These are phyloP conservation scores for Protaetia brevitarsis DNA, from an alignment of 1,140 invertebrate species.

Conservation along the genomic window DNA sequence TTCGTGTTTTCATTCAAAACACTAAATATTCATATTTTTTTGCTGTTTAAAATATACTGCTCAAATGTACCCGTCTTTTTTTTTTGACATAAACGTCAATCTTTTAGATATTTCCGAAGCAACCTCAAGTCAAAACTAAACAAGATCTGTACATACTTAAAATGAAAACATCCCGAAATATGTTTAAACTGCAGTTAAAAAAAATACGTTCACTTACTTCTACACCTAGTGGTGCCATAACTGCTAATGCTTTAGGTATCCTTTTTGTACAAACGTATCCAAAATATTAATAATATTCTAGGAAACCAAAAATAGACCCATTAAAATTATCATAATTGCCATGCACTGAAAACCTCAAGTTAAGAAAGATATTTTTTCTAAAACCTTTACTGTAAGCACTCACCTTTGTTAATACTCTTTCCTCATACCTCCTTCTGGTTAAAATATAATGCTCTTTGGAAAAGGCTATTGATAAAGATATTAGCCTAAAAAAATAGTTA, in stretches of 20 bases:
- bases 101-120: no score
- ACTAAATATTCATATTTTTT: neutral
- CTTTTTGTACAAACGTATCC: constrained; percentile 6
- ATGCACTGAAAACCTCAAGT: neutral
- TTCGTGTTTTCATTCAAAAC: neutral
- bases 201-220: constrained; percentile 14
- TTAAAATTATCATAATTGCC: neutral
- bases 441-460: neutral
- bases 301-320: neutral
- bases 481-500: neutral
- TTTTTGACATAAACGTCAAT: no score
- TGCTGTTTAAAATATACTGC: neutral
- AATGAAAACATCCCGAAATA: no score
- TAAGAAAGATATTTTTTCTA: neutral
- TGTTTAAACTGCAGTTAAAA: no score
- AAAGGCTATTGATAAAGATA: neutral
- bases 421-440: neutral
- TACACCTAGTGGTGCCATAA: constrained; percentile 16
- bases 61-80: no score
- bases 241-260: constrained; percentile 7
- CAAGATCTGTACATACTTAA: no score
- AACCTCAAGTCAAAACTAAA: no score
- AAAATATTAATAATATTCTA: neutral
- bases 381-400: neutral
- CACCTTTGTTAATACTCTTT: neutral